Percentiles rank a stretch among this genome's conserved stretches.
Conservation (phyloP, 2,113 vertebrate genomes). For the Cavia porcellus region DNA sequence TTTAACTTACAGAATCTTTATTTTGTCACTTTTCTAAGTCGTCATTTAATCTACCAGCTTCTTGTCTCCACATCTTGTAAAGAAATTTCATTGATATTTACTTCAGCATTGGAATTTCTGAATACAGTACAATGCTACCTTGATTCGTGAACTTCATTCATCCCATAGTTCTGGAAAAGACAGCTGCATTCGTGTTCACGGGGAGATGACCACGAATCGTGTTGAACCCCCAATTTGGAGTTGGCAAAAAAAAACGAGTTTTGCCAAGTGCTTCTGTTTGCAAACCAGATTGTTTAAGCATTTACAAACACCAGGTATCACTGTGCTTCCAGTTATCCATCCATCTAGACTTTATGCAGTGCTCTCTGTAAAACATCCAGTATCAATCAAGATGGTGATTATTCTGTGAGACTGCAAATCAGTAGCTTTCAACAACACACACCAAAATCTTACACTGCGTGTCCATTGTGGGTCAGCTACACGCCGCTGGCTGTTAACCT, state of each 20-base stretch:
- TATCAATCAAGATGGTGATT: background rate
- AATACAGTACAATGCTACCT: background rate
- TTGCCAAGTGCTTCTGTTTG: background rate
- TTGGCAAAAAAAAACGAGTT: background rate
- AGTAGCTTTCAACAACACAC: background rate
- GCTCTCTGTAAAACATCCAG: background rate
- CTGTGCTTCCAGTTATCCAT: background rate
- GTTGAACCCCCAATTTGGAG: background rate
- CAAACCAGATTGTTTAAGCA: background rate
- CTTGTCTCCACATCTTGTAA: background rate
- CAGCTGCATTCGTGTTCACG: background rate
- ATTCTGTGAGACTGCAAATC: background rate
- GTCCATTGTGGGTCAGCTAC: background rate
- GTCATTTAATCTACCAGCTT: background rate
- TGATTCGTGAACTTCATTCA: background rate
- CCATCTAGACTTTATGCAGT: background rate
- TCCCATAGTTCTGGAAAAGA: background rate
- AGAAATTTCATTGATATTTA: background rate
- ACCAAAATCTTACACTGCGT: background rate
- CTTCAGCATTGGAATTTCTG: background rate
- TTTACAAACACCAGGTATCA: background rate
- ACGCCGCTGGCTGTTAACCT: background rate
- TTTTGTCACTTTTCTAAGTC: background rate
- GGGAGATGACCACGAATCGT: background rate
- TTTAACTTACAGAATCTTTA: constrained; percentile 4